Percentiles rank a stretch among this genome's conserved stretches.
Evolutionary conservation across 1,140 invertebrate species (phyloP).

Genomic region (Brachionus calyciflorus): DNA sequence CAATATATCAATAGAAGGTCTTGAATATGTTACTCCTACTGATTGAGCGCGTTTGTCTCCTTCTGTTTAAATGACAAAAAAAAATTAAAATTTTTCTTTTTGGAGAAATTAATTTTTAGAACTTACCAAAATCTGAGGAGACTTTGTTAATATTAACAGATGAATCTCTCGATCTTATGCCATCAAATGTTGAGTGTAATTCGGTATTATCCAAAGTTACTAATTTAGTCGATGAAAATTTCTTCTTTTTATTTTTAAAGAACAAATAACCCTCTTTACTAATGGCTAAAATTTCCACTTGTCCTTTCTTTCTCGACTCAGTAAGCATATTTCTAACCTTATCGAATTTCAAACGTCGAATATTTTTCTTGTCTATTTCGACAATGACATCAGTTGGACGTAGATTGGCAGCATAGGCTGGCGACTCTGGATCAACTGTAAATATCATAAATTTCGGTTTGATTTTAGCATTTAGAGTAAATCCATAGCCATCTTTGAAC

Average conservation of each 20-base stretch:
- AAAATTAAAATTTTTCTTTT: background rate
- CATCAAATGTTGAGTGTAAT: slow-evolving; percentile 14
- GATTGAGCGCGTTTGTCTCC: slow-evolving; percentile 26
- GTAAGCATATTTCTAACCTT: slow-evolving; percentile 18
- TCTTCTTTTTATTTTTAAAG: slow-evolving; percentile 41
- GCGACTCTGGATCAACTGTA: slow-evolving; percentile 39
- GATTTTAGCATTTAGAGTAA: slow-evolving; percentile 14
- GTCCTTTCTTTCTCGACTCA: slow-evolving; percentile 11
- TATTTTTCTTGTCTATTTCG: slow-evolving; percentile 42
- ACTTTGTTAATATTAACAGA: slow-evolving; percentile 11
- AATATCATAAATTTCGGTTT: slow-evolving; percentile 36
- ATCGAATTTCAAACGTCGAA: slow-evolving; percentile 34
- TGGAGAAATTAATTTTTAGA: background rate
- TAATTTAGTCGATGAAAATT: slow-evolving; percentile 28
- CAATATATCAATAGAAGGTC: background rate
- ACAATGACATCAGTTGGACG: slow-evolving; percentile 42
- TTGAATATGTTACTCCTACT: background rate
- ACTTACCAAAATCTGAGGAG: slow-evolving; percentile 20
- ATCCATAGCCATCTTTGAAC: slow-evolving; percentile 15
- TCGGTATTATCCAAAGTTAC: slow-evolving; percentile 7
- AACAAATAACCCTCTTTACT: slow-evolving; percentile 40
- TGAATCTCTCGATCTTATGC: background rate
- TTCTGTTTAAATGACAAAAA: background rate
- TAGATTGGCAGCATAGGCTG: slow-evolving; percentile 42
- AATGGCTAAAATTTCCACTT: slow-evolving; percentile 44